Base-by-base conservation (phyloP, 2,113 vertebrate species). In the Ciconia maguari region DNA sequence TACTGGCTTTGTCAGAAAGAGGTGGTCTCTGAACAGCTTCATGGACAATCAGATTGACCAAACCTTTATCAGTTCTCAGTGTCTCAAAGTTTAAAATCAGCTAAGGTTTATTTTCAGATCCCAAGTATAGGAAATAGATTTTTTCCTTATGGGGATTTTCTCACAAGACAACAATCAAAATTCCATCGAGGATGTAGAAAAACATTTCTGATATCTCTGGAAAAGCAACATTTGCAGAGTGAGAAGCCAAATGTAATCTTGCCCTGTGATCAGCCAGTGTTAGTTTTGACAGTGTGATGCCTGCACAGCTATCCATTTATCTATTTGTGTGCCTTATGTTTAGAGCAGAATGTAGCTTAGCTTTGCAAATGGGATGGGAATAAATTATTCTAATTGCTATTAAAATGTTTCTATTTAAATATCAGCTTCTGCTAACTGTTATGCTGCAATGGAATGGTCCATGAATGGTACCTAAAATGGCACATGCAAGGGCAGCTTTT, bases 331-430 rank as follows among this genome's bases (percentile, higher is more conserved):
- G 52, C 42, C 79, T 89, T 51, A 66, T 55, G 54, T 89, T 93
- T 93, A 86, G n/a, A 78, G 79, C 34, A 86, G 79, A 86, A 86
- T 9, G 0, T 25, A 75, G 46, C 22, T 68, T 83, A 75, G 29
- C n/a, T 89, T 87, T 93, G 57, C 65, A 94, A 92, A 95, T 68
- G n/a, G 57, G 83, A 82, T 61, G 12, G 44, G 57, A 94, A 92
- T 94, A 79, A 95, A 89, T 89, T 76, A 79, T 89, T 96, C 52
- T 82, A 92, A 91, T 82, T 95, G 41, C 72, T 36, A 79, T 86
- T 94, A 86, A 90, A 95, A 70, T 46, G 51, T 62, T 91, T 65
- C 62, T n/a, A n/a, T 93, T 81, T 78, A 93, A 89, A 78, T 94
- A 84, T 64, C 57, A 69, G 21, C 41, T 79, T 94, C 92, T 89